phyloP scores from a whole-genome alignment of 2,797 vertebrate species.

The Paguma larvata region DNA sequence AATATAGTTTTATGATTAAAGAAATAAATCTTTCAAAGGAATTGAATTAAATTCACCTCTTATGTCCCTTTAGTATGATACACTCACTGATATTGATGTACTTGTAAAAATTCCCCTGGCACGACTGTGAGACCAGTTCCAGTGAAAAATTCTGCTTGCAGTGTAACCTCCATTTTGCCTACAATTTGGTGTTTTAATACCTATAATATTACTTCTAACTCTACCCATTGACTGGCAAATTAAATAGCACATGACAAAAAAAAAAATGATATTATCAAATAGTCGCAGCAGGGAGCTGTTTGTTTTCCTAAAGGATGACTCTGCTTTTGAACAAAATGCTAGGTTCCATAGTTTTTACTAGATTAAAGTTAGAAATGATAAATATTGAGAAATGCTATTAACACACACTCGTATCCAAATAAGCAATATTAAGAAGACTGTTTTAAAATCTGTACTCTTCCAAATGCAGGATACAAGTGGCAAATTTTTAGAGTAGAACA shows the following conservation, averaged over 20 bases:
- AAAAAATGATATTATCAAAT: constrained; percentile 76
- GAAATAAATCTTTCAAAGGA: constrained; percentile 69
- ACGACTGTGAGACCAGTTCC: constrained; percentile 83
- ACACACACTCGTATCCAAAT: neutral
- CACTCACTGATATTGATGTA: constrained; percentile 71
- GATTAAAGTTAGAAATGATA: neutral
- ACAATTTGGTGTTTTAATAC: constrained; percentile 80
- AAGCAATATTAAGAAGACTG: neutral
- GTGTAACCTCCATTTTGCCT: constrained; percentile 81
- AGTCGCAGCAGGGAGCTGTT: constrained; percentile 66
- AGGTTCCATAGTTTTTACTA: neutral
- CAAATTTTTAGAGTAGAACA: neutral
- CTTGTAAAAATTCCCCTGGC: constrained; percentile 81
- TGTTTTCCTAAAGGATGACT: constrained; percentile 76
- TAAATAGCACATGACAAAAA: constrained; percentile 82
- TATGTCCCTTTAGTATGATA: constrained; percentile 76
- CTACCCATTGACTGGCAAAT: constrained; percentile 80
- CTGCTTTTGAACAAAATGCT: constrained; percentile 63
- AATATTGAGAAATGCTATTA: neutral
- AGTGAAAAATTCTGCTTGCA: constrained; percentile 85
- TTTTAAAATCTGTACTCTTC: neutral
- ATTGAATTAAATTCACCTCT: constrained; percentile 61
- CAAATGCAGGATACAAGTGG: neutral
- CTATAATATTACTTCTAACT: constrained; percentile 73
- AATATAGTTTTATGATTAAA: constrained; percentile 70